Conservation (phyloP, 2,888 invertebrate genomes). For the Desoria tigrina region DNA sequence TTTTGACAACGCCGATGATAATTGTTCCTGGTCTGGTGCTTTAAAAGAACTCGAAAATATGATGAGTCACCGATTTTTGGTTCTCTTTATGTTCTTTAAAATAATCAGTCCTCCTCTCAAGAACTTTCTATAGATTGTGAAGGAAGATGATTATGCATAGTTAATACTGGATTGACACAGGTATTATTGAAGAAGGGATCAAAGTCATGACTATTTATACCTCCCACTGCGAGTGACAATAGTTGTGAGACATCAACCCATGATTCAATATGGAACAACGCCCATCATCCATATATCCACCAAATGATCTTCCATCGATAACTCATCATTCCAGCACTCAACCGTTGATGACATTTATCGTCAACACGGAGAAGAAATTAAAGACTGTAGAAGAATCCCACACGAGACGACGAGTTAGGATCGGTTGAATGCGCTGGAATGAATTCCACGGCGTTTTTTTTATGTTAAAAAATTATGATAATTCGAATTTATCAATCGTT, state of each 20-base stretch:
- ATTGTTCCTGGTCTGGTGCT: conserved; percentile 12
- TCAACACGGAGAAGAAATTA: conserved; percentile 5
- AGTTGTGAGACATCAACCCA: conserved; percentile 42
- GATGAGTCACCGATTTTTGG: conserved; percentile 36
- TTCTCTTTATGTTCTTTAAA: not conserved
- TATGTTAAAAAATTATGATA: too few relatives aligned
- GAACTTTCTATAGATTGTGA: not conserved
- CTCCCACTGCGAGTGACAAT: conserved; percentile 49
- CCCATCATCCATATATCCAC: conserved; percentile 5
- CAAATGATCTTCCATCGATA: conserved; percentile 31
- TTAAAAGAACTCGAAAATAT: conserved; percentile 32
- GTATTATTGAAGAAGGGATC: conserved; percentile 27
- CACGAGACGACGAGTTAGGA: not conserved
- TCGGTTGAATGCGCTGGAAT: too few relatives aligned
- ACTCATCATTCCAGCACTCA: conserved; percentile 45
- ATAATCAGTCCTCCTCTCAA: not conserved
- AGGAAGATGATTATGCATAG: conserved; percentile 14
- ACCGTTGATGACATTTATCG: conserved; percentile 36
- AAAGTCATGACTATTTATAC: conserved; percentile 36
- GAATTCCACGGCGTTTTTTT: too few relatives aligned
- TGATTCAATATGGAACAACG: conserved; percentile 35
- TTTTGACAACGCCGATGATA: conserved; percentile 29
- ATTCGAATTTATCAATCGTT: too few relatives aligned
- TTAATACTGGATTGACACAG: conserved; percentile 9
- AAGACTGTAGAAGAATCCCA: conserved; percentile 3